Percentiles rank a stretch among this genome's conserved stretches.
Conservation (phyloP, 2,888 invertebrate species). For the Penaeus monodon region DNA sequence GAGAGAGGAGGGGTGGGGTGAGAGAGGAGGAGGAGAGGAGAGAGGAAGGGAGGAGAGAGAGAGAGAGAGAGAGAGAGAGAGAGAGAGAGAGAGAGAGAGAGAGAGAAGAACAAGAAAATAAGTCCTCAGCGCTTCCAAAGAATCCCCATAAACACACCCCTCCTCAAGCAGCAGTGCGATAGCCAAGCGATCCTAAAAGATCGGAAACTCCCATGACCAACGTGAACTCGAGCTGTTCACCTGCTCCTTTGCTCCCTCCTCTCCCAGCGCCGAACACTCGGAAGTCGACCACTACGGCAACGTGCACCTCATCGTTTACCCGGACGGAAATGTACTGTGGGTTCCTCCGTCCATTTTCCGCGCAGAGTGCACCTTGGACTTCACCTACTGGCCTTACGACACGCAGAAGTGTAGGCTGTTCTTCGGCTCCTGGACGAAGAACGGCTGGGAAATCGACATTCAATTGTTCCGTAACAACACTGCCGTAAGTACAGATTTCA, state of each 20-base stretch:
- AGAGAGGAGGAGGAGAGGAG: too few species aligned
- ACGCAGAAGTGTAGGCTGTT: conserved; percentile 77
- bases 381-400: conserved; percentile 83
- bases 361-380: conserved; percentile 77
- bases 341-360: conserved; percentile 79
- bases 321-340: conserved; percentile 76
- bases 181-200: too few species aligned
- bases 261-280: conserved; percentile 74
- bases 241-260: neutral
- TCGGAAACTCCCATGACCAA: too few species aligned
- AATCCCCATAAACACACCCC: too few species aligned
- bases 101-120: too few species aligned
- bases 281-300: conserved; percentile 76
- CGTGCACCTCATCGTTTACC: conserved; percentile 73
- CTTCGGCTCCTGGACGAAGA: conserved; percentile 82
- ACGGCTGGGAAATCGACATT: conserved; percentile 74
- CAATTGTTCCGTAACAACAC: conserved; percentile 66
- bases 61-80: fast-evolving
- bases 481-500: conserved; percentile 59
- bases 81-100: too few species aligned
- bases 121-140: too few species aligned
- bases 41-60: too few species aligned
- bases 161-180: too few species aligned
- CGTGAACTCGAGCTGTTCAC: too few species aligned
- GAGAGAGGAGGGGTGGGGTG: too few species aligned